Percentiles rank a stretch among this genome's conserved stretches.
Evolutionary conservation across 2,113 vertebrate species (phyloP).

Genomic region (Brachypodius melanocephalos): DNA sequence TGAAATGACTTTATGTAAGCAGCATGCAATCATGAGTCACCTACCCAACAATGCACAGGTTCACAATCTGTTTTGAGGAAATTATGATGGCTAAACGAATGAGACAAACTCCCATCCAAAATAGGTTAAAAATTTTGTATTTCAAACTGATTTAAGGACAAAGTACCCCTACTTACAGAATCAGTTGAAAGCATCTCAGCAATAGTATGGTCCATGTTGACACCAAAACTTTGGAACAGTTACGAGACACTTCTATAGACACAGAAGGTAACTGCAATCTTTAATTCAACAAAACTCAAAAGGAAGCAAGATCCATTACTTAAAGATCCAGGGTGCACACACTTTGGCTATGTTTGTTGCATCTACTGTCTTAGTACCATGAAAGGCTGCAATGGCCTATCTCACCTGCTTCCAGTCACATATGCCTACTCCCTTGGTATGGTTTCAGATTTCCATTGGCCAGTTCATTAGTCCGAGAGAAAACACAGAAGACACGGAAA

Average conservation of each 20-base stretch:
- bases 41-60: neutral
- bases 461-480: neutral
- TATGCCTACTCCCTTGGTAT: neutral
- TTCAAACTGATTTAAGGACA: neutral
- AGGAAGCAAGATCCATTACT: neutral
- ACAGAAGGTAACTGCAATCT: neutral
- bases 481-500: neutral
- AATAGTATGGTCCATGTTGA: neutral
- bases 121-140: neutral
- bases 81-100: neutral
- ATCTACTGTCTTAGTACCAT: neutral
- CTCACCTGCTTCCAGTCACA: neutral
- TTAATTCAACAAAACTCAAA: neutral
- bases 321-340: neutral
- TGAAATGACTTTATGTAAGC: conserved; percentile 14
- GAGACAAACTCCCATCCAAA: neutral
- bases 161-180: neutral
- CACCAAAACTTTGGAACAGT: neutral
- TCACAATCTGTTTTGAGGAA: neutral
- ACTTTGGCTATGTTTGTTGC: neutral
- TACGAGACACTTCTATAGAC: neutral
- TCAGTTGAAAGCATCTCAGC: neutral
- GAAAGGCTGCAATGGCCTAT: neutral
- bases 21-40: neutral
- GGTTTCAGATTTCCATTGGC: neutral